Conservation (phyloP, 2,888 invertebrate genomes). For the Carcina quercana region DNA sequence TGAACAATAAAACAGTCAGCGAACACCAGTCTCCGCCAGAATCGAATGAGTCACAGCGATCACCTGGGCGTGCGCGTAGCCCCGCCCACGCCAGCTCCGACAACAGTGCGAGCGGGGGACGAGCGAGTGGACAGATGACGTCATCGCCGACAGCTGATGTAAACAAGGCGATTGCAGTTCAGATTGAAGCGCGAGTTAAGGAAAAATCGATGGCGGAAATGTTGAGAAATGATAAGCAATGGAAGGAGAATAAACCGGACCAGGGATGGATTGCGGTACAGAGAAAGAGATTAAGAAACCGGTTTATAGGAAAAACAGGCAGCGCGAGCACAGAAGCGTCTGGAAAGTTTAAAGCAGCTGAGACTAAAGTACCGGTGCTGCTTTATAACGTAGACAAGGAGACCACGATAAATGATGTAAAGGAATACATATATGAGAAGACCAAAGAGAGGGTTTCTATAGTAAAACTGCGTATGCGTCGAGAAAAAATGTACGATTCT, state of each 20-base stretch:
- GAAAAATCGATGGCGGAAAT: background rate
- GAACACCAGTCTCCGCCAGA: too few species aligned
- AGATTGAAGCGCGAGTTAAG: background rate
- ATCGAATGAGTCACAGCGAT: too few species aligned
- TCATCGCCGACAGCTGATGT: too few species aligned
- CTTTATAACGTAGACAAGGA: slow-evolving; percentile 15
- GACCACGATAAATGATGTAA: slow-evolving; percentile 9
- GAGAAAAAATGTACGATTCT: slow-evolving; percentile 5
- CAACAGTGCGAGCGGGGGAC: too few species aligned
- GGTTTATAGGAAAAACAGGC: background rate
- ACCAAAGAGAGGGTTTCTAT: slow-evolving; percentile 7
- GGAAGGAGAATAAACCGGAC: background rate
- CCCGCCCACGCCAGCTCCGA: too few species aligned
- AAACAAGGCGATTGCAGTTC: background rate
- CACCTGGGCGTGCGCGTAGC: too few species aligned
- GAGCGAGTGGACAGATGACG: too few species aligned
- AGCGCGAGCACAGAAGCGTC: background rate
- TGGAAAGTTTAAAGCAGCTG: slow-evolving; percentile 13
- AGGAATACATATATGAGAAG: slow-evolving; percentile 10
- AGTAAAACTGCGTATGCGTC: slow-evolving; percentile 9
- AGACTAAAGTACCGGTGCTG: slow-evolving; percentile 10
- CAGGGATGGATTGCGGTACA: background rate
- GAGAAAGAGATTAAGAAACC: background rate
- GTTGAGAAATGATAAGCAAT: background rate
- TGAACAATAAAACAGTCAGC: too few species aligned